Base-by-base conservation (phyloP, 2,888 invertebrate genomes). In the Microctonus aethiopoides region DNA sequence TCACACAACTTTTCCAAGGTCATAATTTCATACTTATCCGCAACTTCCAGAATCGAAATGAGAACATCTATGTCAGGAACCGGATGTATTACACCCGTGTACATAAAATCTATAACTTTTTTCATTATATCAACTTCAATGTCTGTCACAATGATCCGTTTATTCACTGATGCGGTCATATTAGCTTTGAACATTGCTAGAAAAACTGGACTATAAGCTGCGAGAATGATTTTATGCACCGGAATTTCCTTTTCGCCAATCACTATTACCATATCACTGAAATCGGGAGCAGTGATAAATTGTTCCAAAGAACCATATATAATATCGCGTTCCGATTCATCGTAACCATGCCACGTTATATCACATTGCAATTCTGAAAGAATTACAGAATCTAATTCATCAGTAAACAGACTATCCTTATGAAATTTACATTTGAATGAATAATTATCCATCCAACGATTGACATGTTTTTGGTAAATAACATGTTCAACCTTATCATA, bases 121-220 rank as follows among this genome's bases (percentile, higher is more conserved):
- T 20, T 4, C 51, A 52, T 63, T 16, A 52, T n/a, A 3, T 22
- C 16, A n/a, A 29, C 16, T 13, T 63, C 52, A 16, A 52, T 63
- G 22, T 63, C 34, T 13, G n/a, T 3, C 36, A 63, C 52, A 16
- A 2, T 9, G 11, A 63, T 20, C 13, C 3, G 10, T 51, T 51
- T 24, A 16, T 9, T 29, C 20, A 16, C 13, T 26, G 24, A 22
- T 13, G 56, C 26, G 1, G 11, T 11, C 46, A 46, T 26, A 51
- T n/a, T 11, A 1, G 29, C 13, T 29, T 10, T 9, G 5, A 63
- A 34, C n/a, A 29, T 63, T 0, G 16, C 20, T 9, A 32, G 29
- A 32, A 63, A 63, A 9, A 63, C 63, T 32, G 52, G 52, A 24
- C 63, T 63, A 6, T 63, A 11, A 36, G 51, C 26, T 13, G 51